Evolutionary conservation across 1,140 invertebrate genomes (phyloP).

Genomic region (Episyrphus balteatus): DNA sequence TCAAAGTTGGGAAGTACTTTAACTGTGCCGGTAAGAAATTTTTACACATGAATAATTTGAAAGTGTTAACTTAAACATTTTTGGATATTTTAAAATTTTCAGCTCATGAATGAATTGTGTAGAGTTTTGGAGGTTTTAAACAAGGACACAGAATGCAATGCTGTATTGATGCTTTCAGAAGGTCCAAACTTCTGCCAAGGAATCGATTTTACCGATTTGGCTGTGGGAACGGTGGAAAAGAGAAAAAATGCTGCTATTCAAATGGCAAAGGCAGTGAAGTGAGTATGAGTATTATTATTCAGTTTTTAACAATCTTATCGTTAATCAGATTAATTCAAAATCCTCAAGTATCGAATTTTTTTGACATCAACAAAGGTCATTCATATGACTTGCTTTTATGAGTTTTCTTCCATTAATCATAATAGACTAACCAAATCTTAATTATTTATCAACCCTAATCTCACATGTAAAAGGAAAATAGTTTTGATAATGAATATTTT

Average conservation of each 20-base stretch:
- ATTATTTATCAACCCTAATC: too few species aligned
- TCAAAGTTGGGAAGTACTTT: slow-evolving; percentile 49
- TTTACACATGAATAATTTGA: background rate
- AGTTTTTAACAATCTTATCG: too few species aligned
- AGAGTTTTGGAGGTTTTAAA: slow-evolving; percentile 45
- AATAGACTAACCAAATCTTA: too few species aligned
- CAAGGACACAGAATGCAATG: slow-evolving; percentile 48
- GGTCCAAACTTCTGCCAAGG: slow-evolving; percentile 59
- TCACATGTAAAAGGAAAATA: too few species aligned
- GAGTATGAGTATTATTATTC: slow-evolving; percentile 19
- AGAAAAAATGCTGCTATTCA: slow-evolving; percentile 45
- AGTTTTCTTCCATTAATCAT: too few species aligned
- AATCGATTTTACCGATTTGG: slow-evolving; percentile 52
- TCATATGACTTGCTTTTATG: too few species aligned
- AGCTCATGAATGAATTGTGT: slow-evolving; percentile 53
- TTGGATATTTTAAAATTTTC: slow-evolving; percentile 18
- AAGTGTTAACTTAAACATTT: slow-evolving; percentile 7
- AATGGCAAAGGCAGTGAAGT: slow-evolving; percentile 51
- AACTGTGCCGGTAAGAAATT: slow-evolving; percentile 40
- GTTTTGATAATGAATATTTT: too few species aligned
- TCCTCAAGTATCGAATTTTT: too few species aligned
- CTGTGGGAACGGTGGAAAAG: slow-evolving; percentile 46
- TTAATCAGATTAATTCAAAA: too few species aligned
- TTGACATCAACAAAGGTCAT: too few species aligned
- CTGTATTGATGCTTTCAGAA: slow-evolving; percentile 52